Evolutionary conservation across 2,797 vertebrate genomes (phyloP), one percentile per base, ranked within the genome.

Genomic region (Cossypha caffra): DNA sequence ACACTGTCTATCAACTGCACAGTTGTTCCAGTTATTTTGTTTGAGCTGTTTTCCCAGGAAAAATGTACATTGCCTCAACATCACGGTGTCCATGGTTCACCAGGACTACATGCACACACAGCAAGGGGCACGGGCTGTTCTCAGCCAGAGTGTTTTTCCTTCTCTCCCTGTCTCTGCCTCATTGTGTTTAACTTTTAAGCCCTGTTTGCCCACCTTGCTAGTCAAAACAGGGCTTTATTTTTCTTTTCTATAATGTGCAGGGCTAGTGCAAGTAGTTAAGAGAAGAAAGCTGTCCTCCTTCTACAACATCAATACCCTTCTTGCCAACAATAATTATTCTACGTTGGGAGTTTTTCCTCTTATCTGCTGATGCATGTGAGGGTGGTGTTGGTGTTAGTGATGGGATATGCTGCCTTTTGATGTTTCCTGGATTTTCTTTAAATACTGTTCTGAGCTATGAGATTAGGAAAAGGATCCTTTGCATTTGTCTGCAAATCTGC

Each of bases 221-320:
- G 86, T 96, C 83, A 92, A 96, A 97, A 93, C 59, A 96, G 66
- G 66, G n/a, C 66, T 92, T 92, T 95, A 51, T 92, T 96, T 96
- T 97, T 64, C 79, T 95, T 96, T 83, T 90, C 75, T 78, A 71
- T 40, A 74, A 79, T 67, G 57, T 90, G 68, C 83, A 86, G 72
- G 35, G 15, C 37, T 94, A 90, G 66, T 43, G 20, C 57, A 80
- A 91, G 76, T 35, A 82, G 64, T 86, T 80, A 61, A 77, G 63
- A 86, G 76, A 86, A 67, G 51, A 47, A 86, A 92, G 71, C 84
- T 90, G 59, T 82, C 84, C 52, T 95, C 61, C 77, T 89, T 92
- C 33, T 87, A 47, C 75, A 93, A 63, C 50, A 81, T 83, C 85
- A 96, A 95, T 82, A 93, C 24, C 31, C 9, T 76, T 21, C 35